phyloP scores from a whole-genome alignment of 1,140 invertebrate genomes.

The Ostrea denselamellosa region DNA sequence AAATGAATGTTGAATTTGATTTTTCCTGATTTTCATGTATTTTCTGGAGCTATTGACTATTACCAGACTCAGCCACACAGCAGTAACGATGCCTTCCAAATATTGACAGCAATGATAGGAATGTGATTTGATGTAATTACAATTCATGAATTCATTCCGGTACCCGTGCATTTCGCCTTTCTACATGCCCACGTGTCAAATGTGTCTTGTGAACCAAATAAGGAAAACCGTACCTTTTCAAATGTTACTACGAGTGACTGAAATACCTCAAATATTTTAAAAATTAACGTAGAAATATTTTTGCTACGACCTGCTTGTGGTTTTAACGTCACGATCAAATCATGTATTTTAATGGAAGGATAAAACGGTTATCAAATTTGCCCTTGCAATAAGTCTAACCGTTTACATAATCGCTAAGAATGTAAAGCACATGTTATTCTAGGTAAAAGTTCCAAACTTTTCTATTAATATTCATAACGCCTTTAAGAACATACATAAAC shows the following conservation, averaged over 20 bases:
- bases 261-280: constrained; percentile 17
- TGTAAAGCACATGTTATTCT: constrained; percentile 9
- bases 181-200: not conserved
- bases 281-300: not conserved
- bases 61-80: not conserved
- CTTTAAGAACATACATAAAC: constrained; percentile 28
- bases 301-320: not conserved
- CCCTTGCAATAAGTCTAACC: not conserved
- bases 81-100: not conserved
- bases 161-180: not conserved
- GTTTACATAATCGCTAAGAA: constrained; percentile 34
- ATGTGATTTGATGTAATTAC: not conserved
- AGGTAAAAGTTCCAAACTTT: constrained; percentile 4
- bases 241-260: not conserved
- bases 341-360: constrained; percentile 1
- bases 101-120: not conserved
- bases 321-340: constrained; percentile 26
- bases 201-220: not conserved
- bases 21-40: no score
- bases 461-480: constrained; percentile 31
- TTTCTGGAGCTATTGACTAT: no score
- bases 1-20: no score
- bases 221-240: not conserved
- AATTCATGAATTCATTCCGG: not conserved
- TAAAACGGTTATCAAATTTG: constrained; percentile 19